These are phyloP conservation scores for Epinephelus lanceolatus DNA, from an alignment of 2,113 vertebrate genomes.

Conservation along the genomic window DNA sequence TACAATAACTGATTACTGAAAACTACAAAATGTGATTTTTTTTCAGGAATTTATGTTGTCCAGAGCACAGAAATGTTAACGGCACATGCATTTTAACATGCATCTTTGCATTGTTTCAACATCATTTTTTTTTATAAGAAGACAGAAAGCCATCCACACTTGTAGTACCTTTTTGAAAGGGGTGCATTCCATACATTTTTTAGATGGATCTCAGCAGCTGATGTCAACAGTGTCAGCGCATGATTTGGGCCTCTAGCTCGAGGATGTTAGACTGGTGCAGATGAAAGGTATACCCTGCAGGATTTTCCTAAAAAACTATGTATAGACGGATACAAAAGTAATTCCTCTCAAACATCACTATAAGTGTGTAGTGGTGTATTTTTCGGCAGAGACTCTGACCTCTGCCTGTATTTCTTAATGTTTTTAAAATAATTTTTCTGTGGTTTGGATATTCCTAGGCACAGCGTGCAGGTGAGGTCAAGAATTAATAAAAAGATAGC, in stretches of 20 bases:
- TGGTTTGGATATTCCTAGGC: too few species aligned
- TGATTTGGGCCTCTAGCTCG: background rate
- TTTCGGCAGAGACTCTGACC: too few species aligned
- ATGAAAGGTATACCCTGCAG: too few species aligned
- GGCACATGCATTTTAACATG: slow-evolving; percentile 67
- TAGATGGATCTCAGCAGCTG: background rate
- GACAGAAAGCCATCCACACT: slow-evolving; percentile 65
- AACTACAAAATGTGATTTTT: background rate
- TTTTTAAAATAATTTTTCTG: too few species aligned
- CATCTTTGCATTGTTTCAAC: slow-evolving; percentile 29
- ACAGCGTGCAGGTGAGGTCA: too few species aligned
- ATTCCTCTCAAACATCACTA: too few species aligned
- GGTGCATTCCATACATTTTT: background rate
- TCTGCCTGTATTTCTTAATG: too few species aligned
- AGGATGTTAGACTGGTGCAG: background rate
- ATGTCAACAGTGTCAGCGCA: too few species aligned
- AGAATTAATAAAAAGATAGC: too few species aligned
- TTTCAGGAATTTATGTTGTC: background rate
- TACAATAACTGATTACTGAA: background rate
- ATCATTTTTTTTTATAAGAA: slow-evolving; percentile 15
- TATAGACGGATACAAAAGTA: too few species aligned
- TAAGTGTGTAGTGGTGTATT: too few species aligned
- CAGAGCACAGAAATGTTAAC: slow-evolving; percentile 52
- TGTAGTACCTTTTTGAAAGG: background rate
- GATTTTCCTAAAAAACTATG: too few species aligned